Evolutionary conservation across 1,140 invertebrate species (phyloP).

Genomic region (Drosophila chauvacae): DNA sequence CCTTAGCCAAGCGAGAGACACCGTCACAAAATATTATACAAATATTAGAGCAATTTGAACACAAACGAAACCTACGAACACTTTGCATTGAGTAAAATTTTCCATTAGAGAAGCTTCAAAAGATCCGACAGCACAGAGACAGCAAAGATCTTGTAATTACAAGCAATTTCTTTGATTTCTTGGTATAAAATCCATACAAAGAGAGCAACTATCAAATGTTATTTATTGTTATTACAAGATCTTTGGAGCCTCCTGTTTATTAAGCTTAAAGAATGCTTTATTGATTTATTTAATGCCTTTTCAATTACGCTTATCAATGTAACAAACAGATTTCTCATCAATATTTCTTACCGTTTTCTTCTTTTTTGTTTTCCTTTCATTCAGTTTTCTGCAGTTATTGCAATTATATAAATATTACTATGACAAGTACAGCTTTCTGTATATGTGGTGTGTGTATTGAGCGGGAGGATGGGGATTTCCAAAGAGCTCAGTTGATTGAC

Average conservation of each 20-base stretch:
- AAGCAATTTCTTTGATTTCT: not conserved
- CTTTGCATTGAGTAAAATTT: constrained; percentile 56
- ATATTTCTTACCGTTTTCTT: constrained; percentile 58
- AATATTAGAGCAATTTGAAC: constrained; percentile 44
- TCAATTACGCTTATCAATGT: constrained; percentile 79
- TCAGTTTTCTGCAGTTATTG: constrained; percentile 58
- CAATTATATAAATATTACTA: constrained; percentile 78
- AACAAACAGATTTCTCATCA: constrained; percentile 81
- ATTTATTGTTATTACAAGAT: not conserved
- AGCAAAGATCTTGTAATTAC: not conserved
- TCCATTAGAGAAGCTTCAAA: constrained; percentile 63
- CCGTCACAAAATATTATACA: constrained; percentile 57
- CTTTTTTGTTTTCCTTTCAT: constrained; percentile 32
- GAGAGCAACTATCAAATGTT: no score
- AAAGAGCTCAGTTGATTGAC: constrained; percentile 27
- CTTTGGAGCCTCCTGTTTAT: not conserved
- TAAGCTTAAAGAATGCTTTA: constrained; percentile 78
- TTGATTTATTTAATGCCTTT: constrained; percentile 81
- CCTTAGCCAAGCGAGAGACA: no score
- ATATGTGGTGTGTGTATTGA: constrained; percentile 52
- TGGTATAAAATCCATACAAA: no score
- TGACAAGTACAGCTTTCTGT: constrained; percentile 70
- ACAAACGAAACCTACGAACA: constrained; percentile 29
- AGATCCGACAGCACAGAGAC: constrained; percentile 29
- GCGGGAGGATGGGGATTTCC: constrained; percentile 17